Evolutionary conservation across 2,888 invertebrate genomes (phyloP).

Genomic region (Carpatolechia fugitivella): DNA sequence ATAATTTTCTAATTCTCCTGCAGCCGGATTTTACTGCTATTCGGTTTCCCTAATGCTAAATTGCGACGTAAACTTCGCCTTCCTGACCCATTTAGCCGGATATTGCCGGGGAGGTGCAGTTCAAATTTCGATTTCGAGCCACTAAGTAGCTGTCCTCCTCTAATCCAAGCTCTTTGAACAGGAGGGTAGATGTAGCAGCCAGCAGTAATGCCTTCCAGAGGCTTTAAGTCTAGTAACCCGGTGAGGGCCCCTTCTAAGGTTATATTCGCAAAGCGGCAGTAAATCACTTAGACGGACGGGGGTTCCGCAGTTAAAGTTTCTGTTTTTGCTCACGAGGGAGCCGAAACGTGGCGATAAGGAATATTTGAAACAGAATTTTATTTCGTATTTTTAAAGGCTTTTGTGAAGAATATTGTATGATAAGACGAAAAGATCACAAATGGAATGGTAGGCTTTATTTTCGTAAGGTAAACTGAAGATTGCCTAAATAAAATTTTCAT

Average conservation of each 20-base stretch:
- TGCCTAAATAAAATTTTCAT: too few species aligned
- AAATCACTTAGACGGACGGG: constrained; percentile 72
- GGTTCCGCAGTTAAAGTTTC: constrained; percentile 57
- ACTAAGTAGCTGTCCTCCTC: constrained; percentile 51
- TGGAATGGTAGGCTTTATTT: too few species aligned
- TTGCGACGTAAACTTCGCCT: constrained; percentile 73
- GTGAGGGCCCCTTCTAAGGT: constrained; percentile 42
- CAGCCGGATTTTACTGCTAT: constrained; percentile 63
- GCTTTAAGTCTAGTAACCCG: constrained; percentile 53
- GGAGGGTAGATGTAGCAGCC: constrained; percentile 34
- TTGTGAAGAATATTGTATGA: background rate
- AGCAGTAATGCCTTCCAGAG: constrained; percentile 4
- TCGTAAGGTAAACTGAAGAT: too few species aligned
- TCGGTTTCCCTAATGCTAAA: constrained; percentile 66
- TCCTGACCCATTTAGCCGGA: constrained; percentile 76
- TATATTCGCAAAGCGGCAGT: constrained; percentile 56
- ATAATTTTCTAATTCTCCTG: constrained; percentile 67
- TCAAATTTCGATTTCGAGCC: constrained; percentile 58
- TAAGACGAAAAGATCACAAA: background rate
- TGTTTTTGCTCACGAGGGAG: constrained; percentile 63
- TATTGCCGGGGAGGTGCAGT: constrained; percentile 61
- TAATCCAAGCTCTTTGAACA: constrained; percentile 33
- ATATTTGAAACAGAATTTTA: constrained; percentile 53
- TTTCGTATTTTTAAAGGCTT: constrained; percentile 24
- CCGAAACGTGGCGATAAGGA: constrained; percentile 53